These are phyloP conservation scores for Vollenhovia emeryi DNA, from an alignment of 1,140 invertebrate genomes.

Conservation along the genomic window DNA sequence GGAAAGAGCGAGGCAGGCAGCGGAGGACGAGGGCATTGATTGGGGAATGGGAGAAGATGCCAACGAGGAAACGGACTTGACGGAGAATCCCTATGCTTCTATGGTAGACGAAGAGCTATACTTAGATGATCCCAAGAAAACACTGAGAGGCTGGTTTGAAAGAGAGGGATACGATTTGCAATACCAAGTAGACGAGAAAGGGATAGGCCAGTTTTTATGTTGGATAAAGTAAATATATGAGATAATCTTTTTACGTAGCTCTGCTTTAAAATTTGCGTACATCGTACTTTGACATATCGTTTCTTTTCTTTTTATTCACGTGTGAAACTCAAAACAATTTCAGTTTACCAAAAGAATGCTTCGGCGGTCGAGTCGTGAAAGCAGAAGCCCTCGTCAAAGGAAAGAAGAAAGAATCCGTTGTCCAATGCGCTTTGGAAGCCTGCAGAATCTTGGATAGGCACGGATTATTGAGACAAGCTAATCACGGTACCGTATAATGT, in stretches of 20 bases:
- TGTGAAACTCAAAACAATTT: conserved; percentile 27
- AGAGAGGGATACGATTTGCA: conserved; percentile 95
- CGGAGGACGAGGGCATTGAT: conserved; percentile 91
- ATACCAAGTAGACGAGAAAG: conserved; percentile 94
- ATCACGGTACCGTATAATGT: conserved; percentile 87
- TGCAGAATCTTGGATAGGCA: conserved; percentile 95
- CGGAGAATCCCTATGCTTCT: conserved; percentile 93
- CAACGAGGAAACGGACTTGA: conserved; percentile 92
- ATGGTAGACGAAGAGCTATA: conserved; percentile 95
- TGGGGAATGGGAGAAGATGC: conserved; percentile 98
- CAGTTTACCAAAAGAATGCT: conserved; percentile 93
- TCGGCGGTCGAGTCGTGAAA: conserved; percentile 89
- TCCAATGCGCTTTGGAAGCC: conserved; percentile 97
- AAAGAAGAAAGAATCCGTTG: conserved; percentile 97
- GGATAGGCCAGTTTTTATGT: conserved; percentile 91
- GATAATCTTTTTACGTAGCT: not conserved
- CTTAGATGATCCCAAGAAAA: conserved; percentile 98
- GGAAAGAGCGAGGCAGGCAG: conserved; percentile 86
- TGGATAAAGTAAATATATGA: conserved; percentile 86
- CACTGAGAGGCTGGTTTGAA: conserved; percentile 97
- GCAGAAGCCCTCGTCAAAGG: conserved; percentile 95
- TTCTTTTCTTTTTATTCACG: not conserved
- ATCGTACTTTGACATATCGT: conserved; percentile 1
- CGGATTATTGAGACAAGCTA: conserved; percentile 91
- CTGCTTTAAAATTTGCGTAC: not conserved